Conservation (phyloP, 2,888 invertebrate genomes). For the Parelbella ahira region DNA sequence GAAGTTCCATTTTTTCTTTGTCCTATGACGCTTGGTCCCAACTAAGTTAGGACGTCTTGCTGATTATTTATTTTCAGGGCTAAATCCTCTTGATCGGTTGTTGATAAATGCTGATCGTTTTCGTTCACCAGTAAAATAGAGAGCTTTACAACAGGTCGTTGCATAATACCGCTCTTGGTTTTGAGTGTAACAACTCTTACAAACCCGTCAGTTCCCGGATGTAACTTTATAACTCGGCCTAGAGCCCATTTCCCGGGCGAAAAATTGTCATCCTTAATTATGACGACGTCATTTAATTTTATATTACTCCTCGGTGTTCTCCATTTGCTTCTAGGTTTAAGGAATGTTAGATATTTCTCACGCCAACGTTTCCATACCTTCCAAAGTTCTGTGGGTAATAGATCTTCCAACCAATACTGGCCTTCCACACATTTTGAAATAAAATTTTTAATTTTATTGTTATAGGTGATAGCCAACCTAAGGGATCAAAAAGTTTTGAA, state of each 20-base stretch:
- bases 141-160: conserved; percentile 2
- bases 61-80: no score
- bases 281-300: conserved; percentile 17
- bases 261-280: conserved; percentile 14
- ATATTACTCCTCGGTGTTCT: conserved; percentile 2
- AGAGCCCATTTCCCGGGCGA: conserved; percentile 5
- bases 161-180: neutral
- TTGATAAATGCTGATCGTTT: neutral
- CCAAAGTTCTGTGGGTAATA: no score
- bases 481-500: conserved; percentile 1
- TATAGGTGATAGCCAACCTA: conserved; percentile 5
- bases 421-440: no score
- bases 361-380: conserved; percentile 18
- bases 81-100: no score
- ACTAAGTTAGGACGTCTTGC: no score
- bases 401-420: no score
- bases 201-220: neutral
- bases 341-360: conserved; percentile 6
- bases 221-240: conserved; percentile 8
- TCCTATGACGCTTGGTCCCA: no score
- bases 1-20: no score
- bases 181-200: conserved; percentile 6
- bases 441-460: neutral
- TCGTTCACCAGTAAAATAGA: neutral
- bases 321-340: conserved; percentile 16